Percentiles rank a stretch among this genome's conserved stretches.
Conservation (phyloP, 1,140 invertebrate species). For the Meloidogyne exigua region DNA sequence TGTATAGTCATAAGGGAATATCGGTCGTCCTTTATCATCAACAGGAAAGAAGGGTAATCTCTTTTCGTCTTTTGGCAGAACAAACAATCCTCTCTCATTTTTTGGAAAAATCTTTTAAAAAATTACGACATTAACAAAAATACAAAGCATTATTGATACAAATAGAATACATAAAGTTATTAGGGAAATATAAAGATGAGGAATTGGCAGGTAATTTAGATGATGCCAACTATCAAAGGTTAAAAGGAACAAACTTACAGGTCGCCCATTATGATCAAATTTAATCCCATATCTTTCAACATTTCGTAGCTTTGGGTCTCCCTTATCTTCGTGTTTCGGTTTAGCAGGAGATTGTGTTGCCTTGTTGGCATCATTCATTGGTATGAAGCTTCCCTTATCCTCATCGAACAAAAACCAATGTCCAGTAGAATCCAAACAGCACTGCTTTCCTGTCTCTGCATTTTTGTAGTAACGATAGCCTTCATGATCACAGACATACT, state of each 20-base stretch:
- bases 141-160: too few species aligned
- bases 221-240: too few species aligned
- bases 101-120: conserved; percentile 26
- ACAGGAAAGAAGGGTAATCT: conserved; percentile 43
- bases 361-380: conserved; percentile 8
- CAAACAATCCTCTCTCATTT: conserved; percentile 26
- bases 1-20: conserved; percentile 42
- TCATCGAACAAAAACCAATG: conserved; percentile 35
- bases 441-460: conserved; percentile 29
- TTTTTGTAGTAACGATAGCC: conserved; percentile 42
- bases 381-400: conserved; percentile 18
- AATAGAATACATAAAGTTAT: too few species aligned
- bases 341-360: conserved; percentile 16
- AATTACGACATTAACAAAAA: too few species aligned
- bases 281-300: conserved; percentile 28
- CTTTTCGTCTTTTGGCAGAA: conserved; percentile 40
- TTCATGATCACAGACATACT: conserved; percentile 30
- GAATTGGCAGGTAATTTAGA: not conserved
- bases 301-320: conserved; percentile 9
- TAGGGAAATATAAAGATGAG: not conserved
- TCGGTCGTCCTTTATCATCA: conserved; percentile 35
- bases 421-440: conserved; percentile 32
- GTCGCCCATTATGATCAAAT: conserved; percentile 44
- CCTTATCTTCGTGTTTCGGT: conserved; percentile 8
- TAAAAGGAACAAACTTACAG: conserved; percentile 12